phyloP scores from a whole-genome alignment of 2,888 invertebrate species.

The Stenchaetothrips biformis region DNA sequence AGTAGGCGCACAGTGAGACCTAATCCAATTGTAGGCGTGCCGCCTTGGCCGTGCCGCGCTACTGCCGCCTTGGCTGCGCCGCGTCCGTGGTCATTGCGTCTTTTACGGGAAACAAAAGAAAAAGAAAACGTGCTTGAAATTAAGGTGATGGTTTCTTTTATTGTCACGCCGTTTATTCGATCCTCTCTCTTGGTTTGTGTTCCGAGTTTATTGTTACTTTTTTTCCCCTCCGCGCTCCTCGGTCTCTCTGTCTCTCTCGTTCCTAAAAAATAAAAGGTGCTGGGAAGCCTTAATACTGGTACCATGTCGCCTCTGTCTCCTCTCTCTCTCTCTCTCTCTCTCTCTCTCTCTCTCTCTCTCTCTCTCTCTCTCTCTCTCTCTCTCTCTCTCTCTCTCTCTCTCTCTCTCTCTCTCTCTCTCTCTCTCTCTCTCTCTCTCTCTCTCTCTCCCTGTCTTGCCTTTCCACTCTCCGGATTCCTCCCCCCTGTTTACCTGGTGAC shows the following conservation, averaged over 20 bases:
- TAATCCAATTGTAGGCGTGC: conserved; percentile 11
- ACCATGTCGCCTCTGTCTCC: conserved; percentile 31
- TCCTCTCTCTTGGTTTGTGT: conserved; percentile 14
- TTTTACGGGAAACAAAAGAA: conserved; percentile 19
- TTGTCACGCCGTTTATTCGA: conserved; percentile 18
- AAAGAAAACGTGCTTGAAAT: conserved; percentile 10
- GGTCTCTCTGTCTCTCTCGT: not conserved
- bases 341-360: conserved; percentile 25
- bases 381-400: conserved; percentile 23
- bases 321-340: conserved; percentile 33
- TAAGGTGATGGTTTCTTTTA: conserved; percentile 14
- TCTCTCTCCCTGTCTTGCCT: not conserved
- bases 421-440: conserved; percentile 31
- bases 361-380: conserved; percentile 31
- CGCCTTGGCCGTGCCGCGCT: not conserved
- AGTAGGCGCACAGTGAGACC: not conserved
- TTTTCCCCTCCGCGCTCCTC: not conserved
- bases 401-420: conserved; percentile 30
- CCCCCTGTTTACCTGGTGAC: conserved; percentile 26
- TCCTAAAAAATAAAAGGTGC: conserved; percentile 3
- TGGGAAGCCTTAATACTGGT: conserved; percentile 10
- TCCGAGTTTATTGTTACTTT: conserved; percentile 19
- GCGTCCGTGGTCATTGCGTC: not conserved
- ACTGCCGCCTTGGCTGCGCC: not conserved
- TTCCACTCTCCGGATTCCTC: conserved; percentile 9